Evolutionary conservation across 2,797 vertebrate species (phyloP), one percentile per base, ranked within the genome.

Genomic region (Esox masquinongy): DNA sequence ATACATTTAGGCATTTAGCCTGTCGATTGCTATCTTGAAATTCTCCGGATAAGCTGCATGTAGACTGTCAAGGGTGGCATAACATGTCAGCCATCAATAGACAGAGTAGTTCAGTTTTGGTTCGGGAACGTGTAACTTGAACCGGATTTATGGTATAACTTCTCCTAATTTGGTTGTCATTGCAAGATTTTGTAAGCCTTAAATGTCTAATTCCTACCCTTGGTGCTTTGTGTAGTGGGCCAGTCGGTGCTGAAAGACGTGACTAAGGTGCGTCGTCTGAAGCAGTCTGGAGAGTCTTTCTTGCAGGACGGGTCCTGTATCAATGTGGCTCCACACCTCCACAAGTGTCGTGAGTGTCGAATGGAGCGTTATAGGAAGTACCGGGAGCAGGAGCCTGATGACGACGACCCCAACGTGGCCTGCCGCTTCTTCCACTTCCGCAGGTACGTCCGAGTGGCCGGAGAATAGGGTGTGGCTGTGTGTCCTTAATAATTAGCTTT

Each of bases 391-490:
- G 97, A 99, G 36, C 95, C 95, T 0, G 98, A 99, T 17, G 97
- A 99, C 0, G 97, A 99, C 17, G 98, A 99, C 80, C 97, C 98
- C 15, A 99, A 98, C n/a, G 98, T 99, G 80, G 95, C 98, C 31
- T 99, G 98, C 81, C 96, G 98, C 70, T 99, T 99, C 88, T 99
- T 99, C 90, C 98, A 99, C 85, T 99, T 99, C 84, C 95, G 98
- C 91, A 98, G 97, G 98, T 99, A 74, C n/a, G 19, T 68, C 16
- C 39, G 66, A 16, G 31, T 17, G 66, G 15, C 7, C 2, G 66
- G 19, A 29, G 16, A 19, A 36, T 17, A 5, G 19, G 17, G 17
- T 4, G 36, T 3, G 34, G 29, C 2, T 43, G 34, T 17, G 31
- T n/a, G 5, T 19, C 29, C 9, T 66, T 66, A 29, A 31, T 9